phyloP scores from a whole-genome alignment of 2,888 invertebrate genomes.

The Adelphocoris suturalis region DNA sequence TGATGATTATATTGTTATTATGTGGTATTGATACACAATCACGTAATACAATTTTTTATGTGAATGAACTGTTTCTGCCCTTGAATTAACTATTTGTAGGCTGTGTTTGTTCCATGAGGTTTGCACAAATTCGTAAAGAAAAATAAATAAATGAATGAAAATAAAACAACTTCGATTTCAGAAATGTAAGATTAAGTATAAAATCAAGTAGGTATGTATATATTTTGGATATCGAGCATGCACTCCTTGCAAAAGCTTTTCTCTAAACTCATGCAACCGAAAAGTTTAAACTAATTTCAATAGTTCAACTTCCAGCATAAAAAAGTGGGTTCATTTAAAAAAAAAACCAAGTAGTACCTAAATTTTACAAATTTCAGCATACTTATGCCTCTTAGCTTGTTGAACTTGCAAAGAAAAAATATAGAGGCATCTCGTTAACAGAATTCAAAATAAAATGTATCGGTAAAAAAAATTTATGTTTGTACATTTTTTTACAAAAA shows the following conservation, averaged over 20 bases:
- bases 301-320: conserved; percentile 58
- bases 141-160: no score
- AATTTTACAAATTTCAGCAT: conserved; percentile 57
- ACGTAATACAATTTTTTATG: not conserved
- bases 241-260: conserved; percentile 68
- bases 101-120: not conserved
- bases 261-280: conserved; percentile 60
- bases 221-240: conserved; percentile 61
- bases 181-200: conserved; percentile 15
- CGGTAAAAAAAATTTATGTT: not conserved
- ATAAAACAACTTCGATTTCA: not conserved
- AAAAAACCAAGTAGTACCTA: conserved; percentile 61
- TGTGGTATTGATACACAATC: not conserved
- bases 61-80: not conserved
- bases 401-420: conserved; percentile 30
- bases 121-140: not conserved
- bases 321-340: conserved; percentile 24
- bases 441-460: not conserved
- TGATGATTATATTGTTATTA: not conserved
- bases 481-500: conserved; percentile 20
- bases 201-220: conserved; percentile 33
- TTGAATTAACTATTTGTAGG: not conserved
- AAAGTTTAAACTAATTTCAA: conserved; percentile 51
- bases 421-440: conserved; percentile 44
- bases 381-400: conserved; percentile 31